These are phyloP conservation scores for Palythoa grandis DNA, from an alignment of 92 coral and sea anemone species.

Conservation along the genomic window DNA sequence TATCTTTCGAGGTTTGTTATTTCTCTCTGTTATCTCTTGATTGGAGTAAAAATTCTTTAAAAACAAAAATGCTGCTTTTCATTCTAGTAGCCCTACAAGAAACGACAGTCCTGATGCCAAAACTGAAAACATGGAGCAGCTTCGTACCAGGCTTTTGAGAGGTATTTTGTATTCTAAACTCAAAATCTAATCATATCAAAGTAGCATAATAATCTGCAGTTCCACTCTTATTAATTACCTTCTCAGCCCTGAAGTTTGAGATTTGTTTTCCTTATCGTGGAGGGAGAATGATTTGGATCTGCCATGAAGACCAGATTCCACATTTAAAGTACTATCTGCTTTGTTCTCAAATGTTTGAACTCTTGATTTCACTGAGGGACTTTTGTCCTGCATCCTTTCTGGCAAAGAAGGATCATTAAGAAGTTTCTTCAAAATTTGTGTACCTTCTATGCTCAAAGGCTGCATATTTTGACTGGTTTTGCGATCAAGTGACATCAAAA, in stretches of 20 bases:
- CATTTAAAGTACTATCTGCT: background rate
- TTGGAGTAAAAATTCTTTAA: too few relatives aligned
- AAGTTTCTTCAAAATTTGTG: slow-evolving; percentile 70
- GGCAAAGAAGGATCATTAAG: slow-evolving; percentile 55
- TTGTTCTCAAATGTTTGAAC: slow-evolving; percentile 68
- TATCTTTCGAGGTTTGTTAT: too few relatives aligned
- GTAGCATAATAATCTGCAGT: too few relatives aligned
- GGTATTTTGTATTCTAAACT: too few relatives aligned
- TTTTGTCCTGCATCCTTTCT: slow-evolving; percentile 32
- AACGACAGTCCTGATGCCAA: too few relatives aligned
- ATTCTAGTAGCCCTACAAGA: too few relatives aligned
- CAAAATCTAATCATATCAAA: too few relatives aligned
- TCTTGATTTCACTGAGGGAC: slow-evolving; percentile 66
- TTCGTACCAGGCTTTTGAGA: too few relatives aligned
- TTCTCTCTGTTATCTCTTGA: too few relatives aligned
- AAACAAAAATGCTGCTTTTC: too few relatives aligned
- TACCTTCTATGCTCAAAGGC: slow-evolving; percentile 76
- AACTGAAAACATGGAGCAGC: too few relatives aligned
- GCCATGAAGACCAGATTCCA: slow-evolving; percentile 18
- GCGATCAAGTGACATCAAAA: slow-evolving; percentile 26
- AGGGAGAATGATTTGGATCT: slow-evolving; percentile 47
- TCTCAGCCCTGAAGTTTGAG: background rate
- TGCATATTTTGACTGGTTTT: slow-evolving; percentile 39
- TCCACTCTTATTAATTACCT: background rate
- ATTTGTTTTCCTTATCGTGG: slow-evolving; percentile 34